Evolutionary conservation across 1,140 invertebrate species (phyloP).

Genomic region (Diorhabda sublineata): DNA sequence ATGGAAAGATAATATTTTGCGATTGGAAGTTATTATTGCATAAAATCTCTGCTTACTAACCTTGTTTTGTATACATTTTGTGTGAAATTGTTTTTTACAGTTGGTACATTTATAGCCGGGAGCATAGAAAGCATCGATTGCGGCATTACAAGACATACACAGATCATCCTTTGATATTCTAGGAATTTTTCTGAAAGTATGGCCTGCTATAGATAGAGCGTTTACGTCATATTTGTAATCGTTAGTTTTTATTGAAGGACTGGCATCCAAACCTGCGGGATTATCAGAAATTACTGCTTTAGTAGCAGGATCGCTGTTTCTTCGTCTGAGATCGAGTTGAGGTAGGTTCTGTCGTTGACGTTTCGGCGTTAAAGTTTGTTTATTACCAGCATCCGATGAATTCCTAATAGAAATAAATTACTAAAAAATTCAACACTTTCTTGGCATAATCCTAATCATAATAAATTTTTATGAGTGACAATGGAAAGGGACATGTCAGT

Average conservation of each 20-base stretch:
- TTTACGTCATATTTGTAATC: conserved; percentile 54
- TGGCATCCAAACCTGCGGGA: conserved; percentile 38
- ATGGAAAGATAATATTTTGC: neutral
- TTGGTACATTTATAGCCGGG: conserved; percentile 79
- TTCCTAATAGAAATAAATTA: neutral
- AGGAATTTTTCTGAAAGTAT: conserved; percentile 67
- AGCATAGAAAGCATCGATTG: conserved; percentile 74
- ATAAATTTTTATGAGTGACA: neutral
- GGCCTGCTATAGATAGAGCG: conserved; percentile 63
- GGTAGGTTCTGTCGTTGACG: conserved; percentile 49
- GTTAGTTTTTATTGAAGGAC: conserved; percentile 46
- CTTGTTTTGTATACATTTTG: conserved; percentile 82
- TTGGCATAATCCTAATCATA: neutral
- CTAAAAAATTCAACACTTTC: neutral
- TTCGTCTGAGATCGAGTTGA: conserved; percentile 55
- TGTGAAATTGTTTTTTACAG: conserved; percentile 81
- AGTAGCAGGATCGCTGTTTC: conserved; percentile 71
- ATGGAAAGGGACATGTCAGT: neutral
- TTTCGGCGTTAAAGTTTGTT: conserved; percentile 47
- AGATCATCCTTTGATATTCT: conserved; percentile 71
- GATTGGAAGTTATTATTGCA: neutral
- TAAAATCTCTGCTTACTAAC: conserved; percentile 31
- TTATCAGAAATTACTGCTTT: conserved; percentile 45
- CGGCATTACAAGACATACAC: conserved; percentile 40
- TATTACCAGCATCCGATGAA: conserved; percentile 9